These are phyloP conservation scores for Clarias batrachus DNA, from an alignment of 2,113 vertebrate genomes.

Conservation along the genomic window DNA sequence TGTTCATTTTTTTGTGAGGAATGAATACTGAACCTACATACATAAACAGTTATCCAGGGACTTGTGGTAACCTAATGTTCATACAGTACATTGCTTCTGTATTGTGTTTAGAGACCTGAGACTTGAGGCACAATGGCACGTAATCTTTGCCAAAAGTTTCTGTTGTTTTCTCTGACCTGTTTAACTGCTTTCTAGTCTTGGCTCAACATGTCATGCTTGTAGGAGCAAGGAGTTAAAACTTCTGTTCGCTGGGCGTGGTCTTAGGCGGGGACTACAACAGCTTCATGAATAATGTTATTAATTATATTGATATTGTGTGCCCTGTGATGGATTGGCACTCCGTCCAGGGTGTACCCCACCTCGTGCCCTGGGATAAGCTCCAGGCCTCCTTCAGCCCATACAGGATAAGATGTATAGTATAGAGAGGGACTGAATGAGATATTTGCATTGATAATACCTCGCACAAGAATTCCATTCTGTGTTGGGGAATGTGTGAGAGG, in stretches of 20 bases:
- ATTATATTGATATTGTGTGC: too few relatives aligned
- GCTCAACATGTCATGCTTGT: conserved; percentile 68
- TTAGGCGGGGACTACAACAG: background rate
- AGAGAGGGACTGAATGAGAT: too few relatives aligned
- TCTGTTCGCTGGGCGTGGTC: conserved; percentile 19
- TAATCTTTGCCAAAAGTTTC: conserved; percentile 26
- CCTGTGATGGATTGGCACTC: too few relatives aligned
- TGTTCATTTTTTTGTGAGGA: background rate
- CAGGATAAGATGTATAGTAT: too few relatives aligned
- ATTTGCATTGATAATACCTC: too few relatives aligned
- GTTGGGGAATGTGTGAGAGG: background rate
- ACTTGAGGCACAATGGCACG: background rate
- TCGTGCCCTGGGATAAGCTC: too few relatives aligned
- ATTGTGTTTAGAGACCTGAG: background rate
- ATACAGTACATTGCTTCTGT: background rate
- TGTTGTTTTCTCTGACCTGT: conserved; percentile 30
- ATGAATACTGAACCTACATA: background rate
- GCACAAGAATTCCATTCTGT: background rate
- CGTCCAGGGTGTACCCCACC: too few relatives aligned
- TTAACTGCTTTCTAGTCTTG: conserved; percentile 35
- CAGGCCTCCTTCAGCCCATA: too few relatives aligned
- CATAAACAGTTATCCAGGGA: background rate
- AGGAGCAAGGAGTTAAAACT: conserved; percentile 46
- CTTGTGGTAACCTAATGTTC: background rate
- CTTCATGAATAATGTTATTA: background rate